Conservation (phyloP, 2,113 vertebrate genomes). For the Bujurquina vittata region DNA sequence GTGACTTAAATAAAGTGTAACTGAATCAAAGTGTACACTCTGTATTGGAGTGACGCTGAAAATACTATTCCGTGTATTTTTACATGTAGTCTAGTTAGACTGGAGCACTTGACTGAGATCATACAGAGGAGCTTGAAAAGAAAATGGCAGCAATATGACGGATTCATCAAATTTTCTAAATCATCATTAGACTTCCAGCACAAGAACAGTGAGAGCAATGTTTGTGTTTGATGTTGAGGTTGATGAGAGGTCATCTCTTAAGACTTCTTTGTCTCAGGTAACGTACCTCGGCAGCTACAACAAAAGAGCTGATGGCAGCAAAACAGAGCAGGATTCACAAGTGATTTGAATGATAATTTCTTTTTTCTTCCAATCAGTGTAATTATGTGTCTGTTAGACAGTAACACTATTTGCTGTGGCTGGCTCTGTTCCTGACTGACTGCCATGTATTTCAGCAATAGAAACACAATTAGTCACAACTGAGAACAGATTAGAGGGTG, state of each 20-base stretch:
- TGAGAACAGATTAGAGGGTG: background rate
- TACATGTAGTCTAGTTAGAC: no score
- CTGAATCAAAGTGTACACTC: no score
- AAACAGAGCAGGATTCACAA: background rate
- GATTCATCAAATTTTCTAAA: no score
- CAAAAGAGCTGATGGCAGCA: background rate
- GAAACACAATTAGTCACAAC: background rate
- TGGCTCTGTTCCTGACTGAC: background rate
- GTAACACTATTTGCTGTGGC: background rate
- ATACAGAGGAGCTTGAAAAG: no score
- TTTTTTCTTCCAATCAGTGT: background rate
- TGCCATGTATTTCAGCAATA: background rate
- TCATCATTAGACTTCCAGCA: no score
- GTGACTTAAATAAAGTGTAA: no score
- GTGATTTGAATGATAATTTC: background rate
- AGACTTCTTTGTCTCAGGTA: background rate
- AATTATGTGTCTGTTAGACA: conserved; percentile 8
- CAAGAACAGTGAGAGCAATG: background rate
- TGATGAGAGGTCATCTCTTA: background rate
- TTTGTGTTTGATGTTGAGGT: background rate
- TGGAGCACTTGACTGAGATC: no score
- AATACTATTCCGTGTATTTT: no score
- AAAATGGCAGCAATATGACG: no score
- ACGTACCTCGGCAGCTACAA: background rate
- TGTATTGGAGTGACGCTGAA: no score